A percentile compares a stretch with the other conserved stretches of the same genome.
Evolutionary conservation across 2,797 vertebrate genomes (phyloP).

Genomic region (Amniataba percoides): DNA sequence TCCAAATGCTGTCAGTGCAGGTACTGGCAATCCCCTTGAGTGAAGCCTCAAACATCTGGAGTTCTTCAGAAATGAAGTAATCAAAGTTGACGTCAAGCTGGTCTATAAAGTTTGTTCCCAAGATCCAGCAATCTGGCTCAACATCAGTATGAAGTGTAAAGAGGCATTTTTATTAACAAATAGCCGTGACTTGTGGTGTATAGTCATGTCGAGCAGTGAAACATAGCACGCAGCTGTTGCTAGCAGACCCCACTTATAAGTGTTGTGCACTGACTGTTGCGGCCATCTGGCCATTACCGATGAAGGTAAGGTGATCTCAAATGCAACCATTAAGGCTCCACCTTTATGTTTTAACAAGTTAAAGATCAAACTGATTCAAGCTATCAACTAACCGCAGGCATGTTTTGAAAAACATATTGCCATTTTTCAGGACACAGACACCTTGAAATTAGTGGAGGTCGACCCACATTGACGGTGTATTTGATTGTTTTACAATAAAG

Average conservation of each 20-base stretch:
- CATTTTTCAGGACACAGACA: conserved; percentile 18
- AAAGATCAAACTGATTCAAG: conserved; percentile 41
- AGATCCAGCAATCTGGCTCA: conserved; percentile 72
- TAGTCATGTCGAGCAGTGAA: conserved; percentile 68
- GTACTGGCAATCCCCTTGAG: conserved; percentile 64
- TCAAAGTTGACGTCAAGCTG: conserved; percentile 83
- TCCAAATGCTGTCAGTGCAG: conserved; percentile 75
- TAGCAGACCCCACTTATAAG: conserved; percentile 75
- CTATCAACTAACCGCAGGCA: neutral
- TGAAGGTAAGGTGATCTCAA: conserved; percentile 68
- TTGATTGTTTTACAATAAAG: neutral
- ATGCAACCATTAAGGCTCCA: conserved; percentile 50
- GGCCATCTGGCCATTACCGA: conserved; percentile 77
- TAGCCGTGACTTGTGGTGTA: conserved; percentile 61
- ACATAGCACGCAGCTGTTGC: conserved; percentile 77
- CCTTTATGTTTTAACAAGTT: conserved; percentile 32
- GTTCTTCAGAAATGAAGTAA: conserved; percentile 84
- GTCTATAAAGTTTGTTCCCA: conserved; percentile 79
- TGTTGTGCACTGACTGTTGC: conserved; percentile 69
- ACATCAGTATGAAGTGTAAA: conserved; percentile 53
- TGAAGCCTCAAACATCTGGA: conserved; percentile 84
- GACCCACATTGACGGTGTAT: conserved; percentile 6
- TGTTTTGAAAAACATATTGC: neutral
- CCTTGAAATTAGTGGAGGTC: conserved; percentile 22
- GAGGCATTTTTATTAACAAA: conserved; percentile 73